Conservation (phyloP, 2,113 vertebrate species). For the Silurus glanis region DNA sequence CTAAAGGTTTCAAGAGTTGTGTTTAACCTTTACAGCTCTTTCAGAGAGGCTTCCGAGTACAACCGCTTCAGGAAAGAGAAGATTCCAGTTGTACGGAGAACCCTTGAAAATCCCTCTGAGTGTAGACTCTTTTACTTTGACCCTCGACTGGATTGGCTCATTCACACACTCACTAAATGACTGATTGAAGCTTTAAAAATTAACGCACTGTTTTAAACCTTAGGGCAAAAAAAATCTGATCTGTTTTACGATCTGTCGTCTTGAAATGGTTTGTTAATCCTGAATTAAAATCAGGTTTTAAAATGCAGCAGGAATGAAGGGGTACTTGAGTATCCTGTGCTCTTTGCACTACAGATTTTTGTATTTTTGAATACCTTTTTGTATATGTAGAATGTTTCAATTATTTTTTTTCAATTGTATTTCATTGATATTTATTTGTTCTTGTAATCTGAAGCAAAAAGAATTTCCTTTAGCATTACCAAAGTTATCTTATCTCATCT, state of each 20-base stretch:
- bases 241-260: conserved; percentile 7
- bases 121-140: background rate
- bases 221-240: background rate
- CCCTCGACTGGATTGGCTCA: background rate
- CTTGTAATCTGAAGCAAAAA: no score
- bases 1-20: background rate
- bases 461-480: no score
- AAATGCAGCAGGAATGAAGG: background rate
- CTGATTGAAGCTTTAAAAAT: background rate
- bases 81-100: background rate
- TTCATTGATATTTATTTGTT: no score
- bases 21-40: background rate
- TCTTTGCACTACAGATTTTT: background rate
- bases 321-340: background rate
- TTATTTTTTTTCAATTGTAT: no score
- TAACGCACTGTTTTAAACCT: conserved; percentile 14
- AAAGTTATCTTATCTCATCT: no score
- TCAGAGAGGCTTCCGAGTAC: background rate
- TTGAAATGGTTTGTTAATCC: conserved; percentile 12
- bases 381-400: no score
- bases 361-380: no score
- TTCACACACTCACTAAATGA: background rate
- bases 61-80: background rate
- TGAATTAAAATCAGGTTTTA: conserved; percentile 11
- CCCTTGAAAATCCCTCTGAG: background rate